These are phyloP conservation scores for Cinclus cinclus DNA, from an alignment of 2,113 vertebrate species.

Conservation along the genomic window DNA sequence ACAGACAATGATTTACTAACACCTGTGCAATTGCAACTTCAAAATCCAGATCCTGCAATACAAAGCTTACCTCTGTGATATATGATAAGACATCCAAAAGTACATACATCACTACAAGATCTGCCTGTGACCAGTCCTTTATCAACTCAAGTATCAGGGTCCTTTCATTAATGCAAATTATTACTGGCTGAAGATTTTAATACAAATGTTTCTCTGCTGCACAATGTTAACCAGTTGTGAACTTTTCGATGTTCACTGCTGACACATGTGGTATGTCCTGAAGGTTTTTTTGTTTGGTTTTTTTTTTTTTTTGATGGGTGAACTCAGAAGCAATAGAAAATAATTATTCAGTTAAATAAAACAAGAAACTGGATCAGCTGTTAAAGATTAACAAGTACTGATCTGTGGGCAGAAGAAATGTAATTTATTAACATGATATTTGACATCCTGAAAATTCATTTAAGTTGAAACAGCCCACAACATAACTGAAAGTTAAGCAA, in stretches of 20 bases:
- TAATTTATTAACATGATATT: constrained; percentile 24
- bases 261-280: not conserved
- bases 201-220: not conserved
- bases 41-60: not conserved
- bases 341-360: not conserved
- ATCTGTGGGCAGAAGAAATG: not conserved
- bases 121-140: not conserved
- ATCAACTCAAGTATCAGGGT: not conserved
- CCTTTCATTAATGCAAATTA: not conserved
- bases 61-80: not conserved
- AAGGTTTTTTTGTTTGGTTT: not conserved
- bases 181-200: not conserved
- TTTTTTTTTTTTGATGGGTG: fast-evolving
- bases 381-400: not conserved
- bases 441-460: not conserved
- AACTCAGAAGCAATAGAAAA: not conserved
- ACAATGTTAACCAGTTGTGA: not conserved
- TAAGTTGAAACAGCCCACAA: not conserved
- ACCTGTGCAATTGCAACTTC: not conserved
- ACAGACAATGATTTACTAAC: constrained; percentile 9
- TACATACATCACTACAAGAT: not conserved
- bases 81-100: not conserved
- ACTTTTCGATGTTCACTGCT: not conserved
- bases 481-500: not conserved
- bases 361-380: not conserved